Percentiles rank a stretch among this genome's conserved stretches.
Conservation (phyloP, 2,113 vertebrate species). For the Bufo bufo region DNA sequence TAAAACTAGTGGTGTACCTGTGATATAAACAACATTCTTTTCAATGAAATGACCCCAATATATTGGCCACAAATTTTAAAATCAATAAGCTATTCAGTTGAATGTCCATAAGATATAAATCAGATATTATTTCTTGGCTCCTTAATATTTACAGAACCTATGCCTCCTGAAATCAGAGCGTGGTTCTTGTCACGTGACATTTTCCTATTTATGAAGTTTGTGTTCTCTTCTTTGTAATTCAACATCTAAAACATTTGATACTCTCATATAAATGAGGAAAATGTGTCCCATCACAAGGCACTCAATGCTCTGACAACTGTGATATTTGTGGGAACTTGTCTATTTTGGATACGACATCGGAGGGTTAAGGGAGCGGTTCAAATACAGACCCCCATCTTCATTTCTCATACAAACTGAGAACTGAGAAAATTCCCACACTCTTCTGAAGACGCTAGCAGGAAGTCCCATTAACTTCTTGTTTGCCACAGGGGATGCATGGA, state of each 20-base stretch:
- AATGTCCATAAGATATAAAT: too few relatives aligned
- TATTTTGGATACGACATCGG: slow-evolving; percentile 14
- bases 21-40: too few relatives aligned
- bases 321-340: slow-evolving; percentile 35
- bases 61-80: neutral
- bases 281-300: neutral
- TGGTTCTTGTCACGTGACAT: neutral
- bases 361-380: slow-evolving; percentile 27
- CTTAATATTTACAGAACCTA: neutral
- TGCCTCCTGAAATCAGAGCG: neutral
- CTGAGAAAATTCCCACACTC: slow-evolving; percentile 54
- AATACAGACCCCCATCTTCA: slow-evolving; percentile 2
- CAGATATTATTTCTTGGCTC: too few relatives aligned
- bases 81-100: neutral
- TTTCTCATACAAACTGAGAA: slow-evolving; percentile 43
- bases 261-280: neutral
- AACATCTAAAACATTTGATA: neutral
- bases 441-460: slow-evolving; percentile 37
- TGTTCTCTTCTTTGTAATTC: neutral
- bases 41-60: too few relatives aligned
- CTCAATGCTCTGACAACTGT: neutral
- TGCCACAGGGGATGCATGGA: slow-evolving; percentile 12
- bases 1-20: neutral
- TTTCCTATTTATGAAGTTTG: neutral
- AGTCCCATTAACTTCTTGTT: slow-evolving; percentile 28